phyloP scores from a whole-genome alignment of 2,113 vertebrate genomes.

The Rallus limicola region DNA sequence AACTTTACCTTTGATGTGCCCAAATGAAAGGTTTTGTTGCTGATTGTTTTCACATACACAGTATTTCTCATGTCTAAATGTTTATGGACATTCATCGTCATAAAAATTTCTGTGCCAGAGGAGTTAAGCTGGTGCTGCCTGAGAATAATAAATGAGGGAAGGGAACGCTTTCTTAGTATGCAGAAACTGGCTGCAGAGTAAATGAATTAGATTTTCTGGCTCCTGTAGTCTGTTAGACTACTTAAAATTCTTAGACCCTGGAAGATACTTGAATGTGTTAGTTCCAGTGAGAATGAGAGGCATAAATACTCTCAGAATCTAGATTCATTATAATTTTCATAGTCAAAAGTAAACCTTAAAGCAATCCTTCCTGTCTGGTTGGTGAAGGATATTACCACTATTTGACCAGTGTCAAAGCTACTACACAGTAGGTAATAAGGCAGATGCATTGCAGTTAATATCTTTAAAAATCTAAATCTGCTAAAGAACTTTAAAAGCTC shows the following conservation, averaged over 20 bases:
- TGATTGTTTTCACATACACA: not conserved
- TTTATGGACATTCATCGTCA: not conserved
- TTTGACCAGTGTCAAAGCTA: not conserved
- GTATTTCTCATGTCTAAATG: constrained; percentile 29
- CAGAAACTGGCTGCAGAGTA: not conserved
- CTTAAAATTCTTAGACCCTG: not conserved
- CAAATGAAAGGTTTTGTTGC: constrained; percentile 46
- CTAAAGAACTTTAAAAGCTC: not conserved
- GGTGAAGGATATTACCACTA: not conserved
- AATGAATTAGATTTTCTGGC: not conserved
- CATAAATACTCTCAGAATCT: not conserved
- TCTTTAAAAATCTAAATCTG: not conserved
- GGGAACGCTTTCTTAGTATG: not conserved
- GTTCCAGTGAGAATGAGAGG: not conserved
- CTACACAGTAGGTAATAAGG: not conserved
- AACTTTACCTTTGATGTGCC: constrained; percentile 35
- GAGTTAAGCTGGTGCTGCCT: not conserved
- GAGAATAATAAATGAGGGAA: not conserved
- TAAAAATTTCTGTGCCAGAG: not conserved
- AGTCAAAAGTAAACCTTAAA: not conserved
- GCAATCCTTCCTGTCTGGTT: not conserved
- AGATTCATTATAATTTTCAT: not conserved
- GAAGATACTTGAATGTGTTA: not conserved
- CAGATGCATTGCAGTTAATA: not conserved
- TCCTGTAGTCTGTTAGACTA: not conserved